Percentiles rank a stretch among this genome's conserved stretches.
Evolutionary conservation across 2,888 invertebrate genomes (phyloP).

Genomic region (Steinernema hermaphroditum): DNA sequence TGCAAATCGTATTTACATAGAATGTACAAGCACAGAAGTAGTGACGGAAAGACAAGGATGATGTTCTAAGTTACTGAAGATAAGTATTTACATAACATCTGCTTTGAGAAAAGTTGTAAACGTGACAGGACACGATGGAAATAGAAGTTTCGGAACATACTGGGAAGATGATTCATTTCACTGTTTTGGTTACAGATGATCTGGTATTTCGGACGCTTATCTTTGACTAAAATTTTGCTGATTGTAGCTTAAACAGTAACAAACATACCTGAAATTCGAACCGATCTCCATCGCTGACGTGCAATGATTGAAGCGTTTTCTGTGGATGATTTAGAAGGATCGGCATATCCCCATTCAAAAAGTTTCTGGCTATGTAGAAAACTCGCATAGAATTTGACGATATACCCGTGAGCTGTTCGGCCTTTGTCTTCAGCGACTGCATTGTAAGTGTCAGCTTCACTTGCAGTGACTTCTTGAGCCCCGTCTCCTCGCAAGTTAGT

Average conservation of each 20-base stretch:
- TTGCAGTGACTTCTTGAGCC: conserved; percentile 41
- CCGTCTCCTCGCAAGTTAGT: conserved; percentile 49
- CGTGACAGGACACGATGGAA: too few relatives aligned
- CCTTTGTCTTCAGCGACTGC: conserved; percentile 66
- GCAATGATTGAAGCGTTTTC: conserved; percentile 58
- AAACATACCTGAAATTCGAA: conserved; percentile 54
- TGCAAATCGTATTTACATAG: conserved; percentile 16
- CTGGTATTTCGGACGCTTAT: not conserved
- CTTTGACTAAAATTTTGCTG: not conserved
- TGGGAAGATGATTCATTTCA: not conserved
- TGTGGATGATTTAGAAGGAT: conserved; percentile 54
- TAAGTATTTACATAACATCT: not conserved
- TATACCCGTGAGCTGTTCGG: conserved; percentile 56
- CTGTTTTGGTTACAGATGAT: not conserved
- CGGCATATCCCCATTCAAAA: conserved; percentile 34
- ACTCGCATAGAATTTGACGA: conserved; percentile 48
- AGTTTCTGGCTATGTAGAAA: conserved; percentile 38
- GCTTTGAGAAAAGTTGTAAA: conserved; percentile 10
- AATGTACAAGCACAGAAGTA: too few relatives aligned
- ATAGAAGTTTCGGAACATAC: too few relatives aligned
- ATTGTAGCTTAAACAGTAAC: not conserved
- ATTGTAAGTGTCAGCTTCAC: conserved; percentile 65
- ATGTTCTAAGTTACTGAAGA: too few relatives aligned
- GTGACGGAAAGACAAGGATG: too few relatives aligned
- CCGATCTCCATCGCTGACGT: conserved; percentile 65